Evolutionary conservation across 1,140 invertebrate species (phyloP).

Genomic region (Streblospio benedicti): DNA sequence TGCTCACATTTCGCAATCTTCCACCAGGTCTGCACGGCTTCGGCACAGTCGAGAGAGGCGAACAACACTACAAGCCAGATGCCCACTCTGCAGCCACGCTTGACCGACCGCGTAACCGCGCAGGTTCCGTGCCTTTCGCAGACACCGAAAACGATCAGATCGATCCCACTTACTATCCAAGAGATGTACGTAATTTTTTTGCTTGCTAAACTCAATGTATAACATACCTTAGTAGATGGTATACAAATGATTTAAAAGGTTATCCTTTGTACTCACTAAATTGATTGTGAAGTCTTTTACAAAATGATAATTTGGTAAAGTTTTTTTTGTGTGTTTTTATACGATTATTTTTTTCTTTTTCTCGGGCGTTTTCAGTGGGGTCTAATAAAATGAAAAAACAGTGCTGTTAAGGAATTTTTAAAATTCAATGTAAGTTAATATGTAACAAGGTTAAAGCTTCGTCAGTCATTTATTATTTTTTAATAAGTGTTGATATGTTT

Average conservation of each 20-base stretch:
- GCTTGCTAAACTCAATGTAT: not conserved
- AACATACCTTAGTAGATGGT: not conserved
- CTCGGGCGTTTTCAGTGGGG: too few species aligned
- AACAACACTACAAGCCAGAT: constrained; percentile 10
- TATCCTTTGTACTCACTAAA: not conserved
- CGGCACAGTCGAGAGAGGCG: constrained; percentile 12
- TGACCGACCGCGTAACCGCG: constrained; percentile 9
- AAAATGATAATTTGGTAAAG: too few species aligned
- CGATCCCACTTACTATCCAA: not conserved
- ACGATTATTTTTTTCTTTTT: too few species aligned
- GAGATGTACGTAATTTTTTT: not conserved
- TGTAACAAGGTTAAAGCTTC: too few species aligned
- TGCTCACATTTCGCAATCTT: too few species aligned
- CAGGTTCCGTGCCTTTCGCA: constrained; percentile 6
- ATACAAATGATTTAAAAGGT: not conserved
- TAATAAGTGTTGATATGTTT: too few species aligned
- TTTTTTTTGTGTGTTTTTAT: too few species aligned
- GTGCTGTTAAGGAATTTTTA: too few species aligned
- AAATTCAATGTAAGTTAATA: too few species aligned
- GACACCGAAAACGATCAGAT: constrained; percentile 7
- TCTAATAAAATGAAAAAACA: too few species aligned
- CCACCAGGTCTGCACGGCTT: not conserved
- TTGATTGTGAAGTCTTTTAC: not conserved
- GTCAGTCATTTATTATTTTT: too few species aligned
- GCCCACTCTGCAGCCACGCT: constrained; percentile 13